phyloP scores from a whole-genome alignment of 2,797 vertebrate species.

The Gymnothorax javanicus region DNA sequence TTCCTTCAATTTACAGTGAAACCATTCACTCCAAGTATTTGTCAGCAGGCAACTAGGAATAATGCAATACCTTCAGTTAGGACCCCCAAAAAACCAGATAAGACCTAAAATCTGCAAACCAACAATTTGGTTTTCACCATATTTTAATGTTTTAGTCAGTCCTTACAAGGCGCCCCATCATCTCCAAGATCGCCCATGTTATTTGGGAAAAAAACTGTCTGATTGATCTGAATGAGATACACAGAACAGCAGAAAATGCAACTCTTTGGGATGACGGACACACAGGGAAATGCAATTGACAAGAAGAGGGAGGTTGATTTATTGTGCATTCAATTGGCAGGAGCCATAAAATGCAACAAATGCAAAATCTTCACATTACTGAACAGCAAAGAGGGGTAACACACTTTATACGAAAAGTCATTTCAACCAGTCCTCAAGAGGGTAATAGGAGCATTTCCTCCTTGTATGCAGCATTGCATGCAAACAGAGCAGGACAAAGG shows the following conservation, averaged over 20 bases:
- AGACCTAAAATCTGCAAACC: background rate
- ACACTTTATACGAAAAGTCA: background rate
- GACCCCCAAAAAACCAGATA: background rate
- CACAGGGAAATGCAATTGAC: background rate
- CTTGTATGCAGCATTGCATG: background rate
- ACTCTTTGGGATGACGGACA: background rate
- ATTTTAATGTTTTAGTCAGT: background rate
- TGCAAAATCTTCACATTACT: background rate
- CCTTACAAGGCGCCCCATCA: background rate
- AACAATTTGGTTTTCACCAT: background rate
- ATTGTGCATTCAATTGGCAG: background rate
- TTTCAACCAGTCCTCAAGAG: background rate
- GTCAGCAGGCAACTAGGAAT: background rate
- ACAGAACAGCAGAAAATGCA: background rate
- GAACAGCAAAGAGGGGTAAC: background rate
- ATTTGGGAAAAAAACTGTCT: constrained; percentile 6
- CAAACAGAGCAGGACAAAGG: background rate
- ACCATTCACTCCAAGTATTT: background rate
- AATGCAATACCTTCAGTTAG: background rate
- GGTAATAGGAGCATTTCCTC: background rate
- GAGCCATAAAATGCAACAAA: background rate
- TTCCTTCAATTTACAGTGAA: background rate
- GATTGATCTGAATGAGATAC: constrained; percentile 18
- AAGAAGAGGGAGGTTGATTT: background rate
- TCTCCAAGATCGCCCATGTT: background rate